Conservation (phyloP, 2,797 vertebrate genomes). For the Anabacerthia variegaticeps region DNA sequence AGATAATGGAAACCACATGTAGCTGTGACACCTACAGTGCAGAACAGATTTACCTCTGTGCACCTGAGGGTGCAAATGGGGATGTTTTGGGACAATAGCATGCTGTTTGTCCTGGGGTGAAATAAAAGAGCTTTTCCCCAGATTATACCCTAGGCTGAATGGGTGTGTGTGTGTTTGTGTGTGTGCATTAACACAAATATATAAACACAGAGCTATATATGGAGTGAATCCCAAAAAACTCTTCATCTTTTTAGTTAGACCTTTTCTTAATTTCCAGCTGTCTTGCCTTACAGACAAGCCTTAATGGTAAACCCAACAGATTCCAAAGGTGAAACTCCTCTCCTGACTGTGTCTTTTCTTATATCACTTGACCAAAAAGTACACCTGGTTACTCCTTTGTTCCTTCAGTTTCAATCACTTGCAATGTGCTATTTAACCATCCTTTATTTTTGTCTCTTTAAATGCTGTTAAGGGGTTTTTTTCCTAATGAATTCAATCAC, state of each 20-base stretch:
- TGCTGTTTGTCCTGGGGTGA: neutral
- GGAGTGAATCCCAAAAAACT: neutral
- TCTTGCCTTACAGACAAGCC: constrained; percentile 14
- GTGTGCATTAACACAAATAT: too few relatives aligned
- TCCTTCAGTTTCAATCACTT: neutral
- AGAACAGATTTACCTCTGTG: neutral
- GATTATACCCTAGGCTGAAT: neutral
- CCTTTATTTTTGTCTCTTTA: neutral
- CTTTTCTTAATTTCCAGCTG: constrained; percentile 7
- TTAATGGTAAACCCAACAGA: neutral
- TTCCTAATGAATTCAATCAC: neutral
- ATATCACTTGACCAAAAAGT: neutral
- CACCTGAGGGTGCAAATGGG: neutral
- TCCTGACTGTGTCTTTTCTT: neutral
- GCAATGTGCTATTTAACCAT: neutral
- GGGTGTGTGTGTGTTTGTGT: neutral
- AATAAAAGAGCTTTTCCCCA: neutral
- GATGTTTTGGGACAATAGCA: neutral
- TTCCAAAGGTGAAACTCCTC: neutral
- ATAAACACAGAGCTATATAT: neutral
- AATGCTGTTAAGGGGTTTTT: neutral
- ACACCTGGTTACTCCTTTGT: neutral
- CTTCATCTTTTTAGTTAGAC: neutral
- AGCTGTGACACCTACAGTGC: neutral
- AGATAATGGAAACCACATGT: neutral